A percentile compares a stretch with the other conserved stretches of the same genome.
Evolutionary conservation across 2,113 vertebrate genomes (phyloP).

Genomic region (Sylvietta virens): DNA sequence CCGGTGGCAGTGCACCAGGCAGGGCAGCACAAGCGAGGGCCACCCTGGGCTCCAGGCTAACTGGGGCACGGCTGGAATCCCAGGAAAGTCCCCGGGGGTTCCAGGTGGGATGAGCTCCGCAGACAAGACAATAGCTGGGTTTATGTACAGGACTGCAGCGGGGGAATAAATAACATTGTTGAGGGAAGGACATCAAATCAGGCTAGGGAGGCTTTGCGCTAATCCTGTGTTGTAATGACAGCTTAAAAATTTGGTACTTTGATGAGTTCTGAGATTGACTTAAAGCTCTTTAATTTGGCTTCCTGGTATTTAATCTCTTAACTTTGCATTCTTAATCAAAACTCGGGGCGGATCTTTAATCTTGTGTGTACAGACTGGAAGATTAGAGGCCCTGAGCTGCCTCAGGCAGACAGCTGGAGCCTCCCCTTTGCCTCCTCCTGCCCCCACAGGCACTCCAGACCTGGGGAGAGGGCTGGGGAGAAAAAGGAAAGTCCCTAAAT

Average conservation of each 20-base stretch:
- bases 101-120: constrained; percentile 28
- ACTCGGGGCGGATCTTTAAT: constrained; percentile 86
- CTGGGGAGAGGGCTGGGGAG: background rate
- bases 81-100: background rate
- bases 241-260: constrained; percentile 80
- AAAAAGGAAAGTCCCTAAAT: background rate
- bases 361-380: constrained; percentile 74
- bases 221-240: constrained; percentile 83
- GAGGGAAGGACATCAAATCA: constrained; percentile 59
- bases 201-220: constrained; percentile 73
- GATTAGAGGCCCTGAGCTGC: constrained; percentile 79
- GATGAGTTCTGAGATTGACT: constrained; percentile 89
- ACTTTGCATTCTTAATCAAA: constrained; percentile 90
- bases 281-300: constrained; percentile 92
- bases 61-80: background rate
- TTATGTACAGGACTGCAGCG: background rate
- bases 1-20: background rate
- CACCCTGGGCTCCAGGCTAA: background rate
- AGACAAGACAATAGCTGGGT: background rate
- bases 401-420: constrained; percentile 67
- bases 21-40: background rate
- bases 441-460: background rate
- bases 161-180: background rate
- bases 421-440: background rate
- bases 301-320: constrained; percentile 85